A percentile compares a stretch with the other conserved stretches of the same genome.
Conservation (phyloP, 2,888 invertebrate species). For the Cosmia pyralina region DNA sequence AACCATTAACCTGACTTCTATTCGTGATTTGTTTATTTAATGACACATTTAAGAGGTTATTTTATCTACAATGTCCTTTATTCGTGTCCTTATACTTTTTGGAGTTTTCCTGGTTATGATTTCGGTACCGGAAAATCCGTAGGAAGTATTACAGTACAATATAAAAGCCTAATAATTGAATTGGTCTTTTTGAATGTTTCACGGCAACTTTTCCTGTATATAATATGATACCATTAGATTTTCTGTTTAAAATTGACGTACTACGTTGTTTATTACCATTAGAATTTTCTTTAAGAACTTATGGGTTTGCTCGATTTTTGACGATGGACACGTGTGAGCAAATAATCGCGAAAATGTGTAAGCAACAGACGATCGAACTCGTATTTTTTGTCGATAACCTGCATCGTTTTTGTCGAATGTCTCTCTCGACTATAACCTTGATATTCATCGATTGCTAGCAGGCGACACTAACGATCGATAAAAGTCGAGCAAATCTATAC, state of each 20-base stretch:
- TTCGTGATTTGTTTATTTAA: constrained; percentile 36
- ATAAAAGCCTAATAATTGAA: background rate
- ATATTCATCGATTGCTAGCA: too few species aligned
- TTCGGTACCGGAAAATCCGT: background rate
- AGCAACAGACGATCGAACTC: background rate
- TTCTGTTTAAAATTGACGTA: too few species aligned
- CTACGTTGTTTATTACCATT: too few species aligned
- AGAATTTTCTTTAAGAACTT: background rate
- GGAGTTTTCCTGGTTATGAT: constrained; percentile 3
- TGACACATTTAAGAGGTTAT: constrained; percentile 17
- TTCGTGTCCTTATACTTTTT: constrained; percentile 5
- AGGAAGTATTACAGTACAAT: background rate
- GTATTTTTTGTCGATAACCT: background rate
- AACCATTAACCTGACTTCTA: constrained; percentile 18
- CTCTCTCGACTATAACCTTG: background rate
- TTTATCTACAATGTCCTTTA: constrained; percentile 8
- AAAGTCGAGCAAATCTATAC: background rate
- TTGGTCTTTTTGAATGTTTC: background rate
- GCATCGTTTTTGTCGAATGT: background rate
- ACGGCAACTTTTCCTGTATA: background rate
- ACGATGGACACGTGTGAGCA: too few species aligned
- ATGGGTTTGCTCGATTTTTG: background rate
- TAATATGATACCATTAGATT: too few species aligned
- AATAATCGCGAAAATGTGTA: background rate
- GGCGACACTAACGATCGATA: too few species aligned